These are phyloP conservation scores for Montipora cactus DNA, from an alignment of 64 coral and sea anemone genomes.

Conservation along the genomic window DNA sequence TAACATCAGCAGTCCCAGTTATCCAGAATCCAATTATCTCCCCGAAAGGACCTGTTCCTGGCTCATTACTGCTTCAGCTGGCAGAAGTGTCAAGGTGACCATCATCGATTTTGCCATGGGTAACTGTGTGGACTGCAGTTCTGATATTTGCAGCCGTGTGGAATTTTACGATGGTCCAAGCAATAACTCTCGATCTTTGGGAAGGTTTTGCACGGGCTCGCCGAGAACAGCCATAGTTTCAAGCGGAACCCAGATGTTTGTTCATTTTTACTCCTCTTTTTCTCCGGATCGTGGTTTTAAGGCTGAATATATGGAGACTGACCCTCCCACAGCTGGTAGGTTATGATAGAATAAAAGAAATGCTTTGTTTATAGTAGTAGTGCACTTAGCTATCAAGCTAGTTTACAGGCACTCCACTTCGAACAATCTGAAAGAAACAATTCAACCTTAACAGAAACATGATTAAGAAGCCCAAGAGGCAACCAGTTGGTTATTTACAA, in stretches of 20 bases:
- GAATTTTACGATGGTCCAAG: constrained; percentile 15
- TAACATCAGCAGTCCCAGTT: not conserved
- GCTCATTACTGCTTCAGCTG: not conserved
- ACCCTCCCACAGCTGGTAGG: not conserved
- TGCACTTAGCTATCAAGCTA: too few species aligned
- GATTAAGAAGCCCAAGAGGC: too few species aligned
- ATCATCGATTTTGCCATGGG: not conserved
- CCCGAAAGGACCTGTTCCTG: not conserved
- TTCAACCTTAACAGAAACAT: too few species aligned
- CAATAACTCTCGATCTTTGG: not conserved
- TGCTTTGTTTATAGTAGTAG: too few species aligned
- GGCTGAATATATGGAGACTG: not conserved
- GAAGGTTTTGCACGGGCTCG: not conserved
- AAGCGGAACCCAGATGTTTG: constrained; percentile 6
- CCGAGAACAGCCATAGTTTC: not conserved
- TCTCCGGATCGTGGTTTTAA: not conserved
- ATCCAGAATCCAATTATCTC: not conserved
- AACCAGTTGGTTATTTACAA: too few species aligned
- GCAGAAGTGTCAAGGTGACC: not conserved
- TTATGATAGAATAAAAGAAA: too few species aligned
- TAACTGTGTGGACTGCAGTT: not conserved
- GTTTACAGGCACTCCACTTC: too few species aligned
- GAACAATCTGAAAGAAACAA: too few species aligned
- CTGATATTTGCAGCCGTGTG: not conserved
- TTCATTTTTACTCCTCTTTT: not conserved